Evolutionary conservation across 2,888 invertebrate species (phyloP).

Genomic region (Xylota segnis): DNA sequence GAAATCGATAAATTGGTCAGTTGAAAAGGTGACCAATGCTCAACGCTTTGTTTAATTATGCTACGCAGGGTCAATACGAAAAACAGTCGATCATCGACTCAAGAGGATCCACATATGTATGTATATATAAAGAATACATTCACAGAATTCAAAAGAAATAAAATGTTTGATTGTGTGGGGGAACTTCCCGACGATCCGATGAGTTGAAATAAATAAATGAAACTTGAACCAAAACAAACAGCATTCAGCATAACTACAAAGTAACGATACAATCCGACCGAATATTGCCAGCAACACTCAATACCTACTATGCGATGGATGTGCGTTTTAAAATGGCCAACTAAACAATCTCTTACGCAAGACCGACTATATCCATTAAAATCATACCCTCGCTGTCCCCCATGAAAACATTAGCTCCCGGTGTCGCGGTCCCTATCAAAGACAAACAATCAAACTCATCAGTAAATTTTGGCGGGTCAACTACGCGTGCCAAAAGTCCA

Average conservation of each 20-base stretch:
- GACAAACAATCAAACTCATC: constrained; percentile 1
- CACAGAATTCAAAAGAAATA: too few species aligned
- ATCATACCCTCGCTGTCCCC: neutral
- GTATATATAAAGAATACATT: too few species aligned
- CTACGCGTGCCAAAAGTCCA: constrained; percentile 1
- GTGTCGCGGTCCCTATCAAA: constrained; percentile 16
- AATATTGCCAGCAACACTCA: neutral
- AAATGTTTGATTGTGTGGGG: too few species aligned
- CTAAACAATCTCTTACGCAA: neutral
- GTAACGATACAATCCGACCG: too few species aligned
- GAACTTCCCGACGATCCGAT: too few species aligned
- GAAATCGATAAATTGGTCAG: too few species aligned
- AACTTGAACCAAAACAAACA: neutral
- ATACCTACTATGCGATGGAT: neutral
- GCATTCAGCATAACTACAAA: neutral
- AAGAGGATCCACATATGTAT: too few species aligned
- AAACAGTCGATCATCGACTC: too few species aligned
- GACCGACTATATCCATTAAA: neutral
- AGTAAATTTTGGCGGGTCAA: neutral
- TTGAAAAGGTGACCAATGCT: too few species aligned
- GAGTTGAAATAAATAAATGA: neutral
- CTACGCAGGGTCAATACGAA: too few species aligned
- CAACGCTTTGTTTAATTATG: too few species aligned
- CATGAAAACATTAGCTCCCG: constrained; percentile 44
- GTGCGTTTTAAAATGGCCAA: neutral